Evolutionary conservation across 2,888 invertebrate species (phyloP).

Genomic region (Drosophila antonietae): DNA sequence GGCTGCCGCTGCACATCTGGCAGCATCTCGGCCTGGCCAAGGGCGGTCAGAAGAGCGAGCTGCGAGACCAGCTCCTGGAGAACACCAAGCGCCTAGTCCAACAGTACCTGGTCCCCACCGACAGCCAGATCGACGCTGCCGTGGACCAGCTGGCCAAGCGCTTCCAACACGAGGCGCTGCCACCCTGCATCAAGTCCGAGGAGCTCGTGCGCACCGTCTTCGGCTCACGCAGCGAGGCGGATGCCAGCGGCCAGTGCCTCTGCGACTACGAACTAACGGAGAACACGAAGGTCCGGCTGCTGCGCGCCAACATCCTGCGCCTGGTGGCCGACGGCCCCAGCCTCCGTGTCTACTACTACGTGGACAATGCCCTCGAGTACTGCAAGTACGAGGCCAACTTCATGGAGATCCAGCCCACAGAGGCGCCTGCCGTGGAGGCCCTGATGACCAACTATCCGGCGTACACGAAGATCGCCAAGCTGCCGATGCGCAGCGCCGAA

Average conservation of each 20-base stretch:
- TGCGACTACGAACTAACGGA: conserved; percentile 82
- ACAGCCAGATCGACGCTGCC: conserved; percentile 89
- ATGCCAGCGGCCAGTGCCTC: conserved; percentile 85
- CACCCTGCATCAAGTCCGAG: conserved; percentile 88
- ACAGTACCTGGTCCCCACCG: conserved; percentile 34
- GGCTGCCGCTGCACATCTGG: conserved; percentile 92
- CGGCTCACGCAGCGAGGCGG: conserved; percentile 90
- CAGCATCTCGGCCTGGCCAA: conserved; percentile 90
- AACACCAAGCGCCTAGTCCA: conserved; percentile 38
- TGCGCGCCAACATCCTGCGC: conserved; percentile 86
- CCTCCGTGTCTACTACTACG: conserved; percentile 90
- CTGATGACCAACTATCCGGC: conserved; percentile 91
- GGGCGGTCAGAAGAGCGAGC: conserved; percentile 85
- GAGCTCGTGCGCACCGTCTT: conserved; percentile 90
- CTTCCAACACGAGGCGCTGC: conserved; percentile 94
- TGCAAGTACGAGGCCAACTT: conserved; percentile 92
- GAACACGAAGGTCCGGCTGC: conserved; percentile 87
- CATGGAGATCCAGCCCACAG: conserved; percentile 89
- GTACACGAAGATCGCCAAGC: conserved; percentile 89
- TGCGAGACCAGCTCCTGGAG: conserved; percentile 85
- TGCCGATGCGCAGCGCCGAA: conserved; percentile 88
- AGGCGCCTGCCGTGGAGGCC: conserved; percentile 89
- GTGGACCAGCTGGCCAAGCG: conserved; percentile 94
- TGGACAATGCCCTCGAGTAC: conserved; percentile 94
- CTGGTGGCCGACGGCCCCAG: conserved; percentile 87